Conservation (phyloP, 1,140 invertebrate species). For the Listronotus oregonensis region DNA sequence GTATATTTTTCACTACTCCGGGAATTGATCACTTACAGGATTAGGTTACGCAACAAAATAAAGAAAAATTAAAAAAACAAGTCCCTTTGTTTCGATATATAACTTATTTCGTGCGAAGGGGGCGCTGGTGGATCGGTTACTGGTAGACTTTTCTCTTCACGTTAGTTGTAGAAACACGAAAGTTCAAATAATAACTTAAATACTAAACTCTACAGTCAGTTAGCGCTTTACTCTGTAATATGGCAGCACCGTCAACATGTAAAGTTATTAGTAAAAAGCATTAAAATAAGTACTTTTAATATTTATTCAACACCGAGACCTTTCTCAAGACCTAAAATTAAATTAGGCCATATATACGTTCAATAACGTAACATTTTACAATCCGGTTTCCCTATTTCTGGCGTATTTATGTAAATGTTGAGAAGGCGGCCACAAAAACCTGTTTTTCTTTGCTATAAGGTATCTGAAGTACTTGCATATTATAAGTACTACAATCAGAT, state of each 20-base stretch:
- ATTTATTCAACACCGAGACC: slow-evolving; percentile 32
- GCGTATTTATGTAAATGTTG: too few species aligned
- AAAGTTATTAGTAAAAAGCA: slow-evolving; percentile 12
- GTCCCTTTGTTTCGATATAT: background rate
- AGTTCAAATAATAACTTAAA: background rate
- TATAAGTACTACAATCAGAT: too few species aligned
- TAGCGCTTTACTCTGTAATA: background rate
- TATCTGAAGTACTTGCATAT: too few species aligned
- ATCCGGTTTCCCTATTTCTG: too few species aligned
- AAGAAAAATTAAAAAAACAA: slow-evolving; percentile 6
- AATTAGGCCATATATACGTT: too few species aligned
- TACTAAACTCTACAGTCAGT: background rate
- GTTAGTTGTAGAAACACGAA: background rate
- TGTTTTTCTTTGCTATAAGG: too few species aligned
- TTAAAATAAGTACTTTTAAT: slow-evolving; percentile 41
- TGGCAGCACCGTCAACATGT: background rate
- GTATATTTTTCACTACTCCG: slow-evolving; percentile 41
- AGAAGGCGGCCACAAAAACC: too few species aligned
- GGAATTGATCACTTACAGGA: slow-evolving; percentile 31
- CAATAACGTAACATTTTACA: too few species aligned
- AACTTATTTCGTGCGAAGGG: background rate
- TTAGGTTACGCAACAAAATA: slow-evolving; percentile 15
- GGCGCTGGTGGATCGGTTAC: background rate
- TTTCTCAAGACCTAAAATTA: too few species aligned
- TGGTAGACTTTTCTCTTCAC: too few species aligned